Conservation (phyloP, 2,113 vertebrate genomes). For the Siniperca chuatsi region DNA sequence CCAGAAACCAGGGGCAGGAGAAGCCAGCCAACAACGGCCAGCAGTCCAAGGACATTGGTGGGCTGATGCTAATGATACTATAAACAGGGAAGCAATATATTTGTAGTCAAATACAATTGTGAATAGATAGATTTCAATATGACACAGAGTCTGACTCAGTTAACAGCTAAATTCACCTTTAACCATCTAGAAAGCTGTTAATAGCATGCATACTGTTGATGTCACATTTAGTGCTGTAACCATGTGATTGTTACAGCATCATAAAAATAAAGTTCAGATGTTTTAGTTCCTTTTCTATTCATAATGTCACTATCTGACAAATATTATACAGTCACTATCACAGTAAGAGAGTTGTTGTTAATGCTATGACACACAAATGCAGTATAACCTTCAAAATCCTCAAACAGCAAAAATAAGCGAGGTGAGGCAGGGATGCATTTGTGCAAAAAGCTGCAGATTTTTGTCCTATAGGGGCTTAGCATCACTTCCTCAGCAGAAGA, state of each 20-base stretch:
- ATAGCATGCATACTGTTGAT: neutral
- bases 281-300: neutral
- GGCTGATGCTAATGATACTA: conserved; percentile 52
- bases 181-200: conserved; percentile 4
- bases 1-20: conserved; percentile 38
- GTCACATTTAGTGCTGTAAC: neutral
- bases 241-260: conserved; percentile 3
- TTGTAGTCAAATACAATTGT: conserved; percentile 39
- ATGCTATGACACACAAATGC: neutral
- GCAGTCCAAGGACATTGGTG: conserved; percentile 37
- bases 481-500: conserved; percentile 59
- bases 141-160: neutral
- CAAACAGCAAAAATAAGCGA: conserved; percentile 1
- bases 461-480: conserved; percentile 48
- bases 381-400: conserved; percentile 30
- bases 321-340: neutral
- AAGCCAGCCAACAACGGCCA: conserved; percentile 27
- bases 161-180: conserved; percentile 17
- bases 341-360: neutral
- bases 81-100: conserved; percentile 64
- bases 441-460: conserved; percentile 61
- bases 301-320: neutral
- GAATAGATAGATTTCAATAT: conserved; percentile 29
- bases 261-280: conserved; percentile 3
- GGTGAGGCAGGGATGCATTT: conserved; percentile 33